Evolutionary conservation across 2,888 invertebrate species (phyloP).

Genomic region (Andrena dorsata): DNA sequence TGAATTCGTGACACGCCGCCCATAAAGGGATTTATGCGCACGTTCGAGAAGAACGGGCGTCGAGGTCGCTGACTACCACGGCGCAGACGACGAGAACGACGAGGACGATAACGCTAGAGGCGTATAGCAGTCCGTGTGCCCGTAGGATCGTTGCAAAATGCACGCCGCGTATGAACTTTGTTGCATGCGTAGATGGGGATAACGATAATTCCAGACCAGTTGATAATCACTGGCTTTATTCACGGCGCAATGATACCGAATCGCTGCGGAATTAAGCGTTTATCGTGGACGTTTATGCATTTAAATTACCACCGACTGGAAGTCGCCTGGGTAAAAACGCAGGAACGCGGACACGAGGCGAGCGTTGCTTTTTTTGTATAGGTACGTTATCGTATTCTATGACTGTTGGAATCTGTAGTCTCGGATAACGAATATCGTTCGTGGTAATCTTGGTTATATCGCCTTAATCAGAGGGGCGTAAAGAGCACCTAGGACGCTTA

Average conservation of each 20-base stretch:
- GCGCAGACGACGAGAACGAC: constrained; percentile 23
- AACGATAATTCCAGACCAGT: background rate
- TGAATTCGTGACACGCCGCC: constrained; percentile 82
- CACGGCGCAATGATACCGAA: background rate
- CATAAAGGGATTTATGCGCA: constrained; percentile 82
- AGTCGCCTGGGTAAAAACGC: background rate
- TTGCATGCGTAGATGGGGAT: background rate
- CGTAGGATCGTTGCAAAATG: constrained; percentile 7
- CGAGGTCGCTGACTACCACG: constrained; percentile 41
- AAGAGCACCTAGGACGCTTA: background rate
- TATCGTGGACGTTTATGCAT: constrained; percentile 16
- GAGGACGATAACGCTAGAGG: constrained; percentile 13
- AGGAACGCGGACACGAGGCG: background rate
- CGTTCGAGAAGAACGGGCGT: constrained; percentile 69
- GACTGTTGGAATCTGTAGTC: background rate
- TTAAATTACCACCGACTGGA: background rate
- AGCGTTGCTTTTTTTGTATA: background rate
- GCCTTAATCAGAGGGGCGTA: background rate
- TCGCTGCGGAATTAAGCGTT: background rate
- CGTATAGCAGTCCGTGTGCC: background rate
- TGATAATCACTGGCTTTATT: constrained; percentile 9
- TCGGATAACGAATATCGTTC: constrained; percentile 1
- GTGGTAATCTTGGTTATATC: background rate
- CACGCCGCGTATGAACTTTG: constrained; percentile 23
- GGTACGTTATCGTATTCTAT: background rate